Evolutionary conservation across 2,888 invertebrate genomes (phyloP), one percentile per base, ranked within the genome.

Genomic region (Thysanoteuthis rhombus): DNA sequence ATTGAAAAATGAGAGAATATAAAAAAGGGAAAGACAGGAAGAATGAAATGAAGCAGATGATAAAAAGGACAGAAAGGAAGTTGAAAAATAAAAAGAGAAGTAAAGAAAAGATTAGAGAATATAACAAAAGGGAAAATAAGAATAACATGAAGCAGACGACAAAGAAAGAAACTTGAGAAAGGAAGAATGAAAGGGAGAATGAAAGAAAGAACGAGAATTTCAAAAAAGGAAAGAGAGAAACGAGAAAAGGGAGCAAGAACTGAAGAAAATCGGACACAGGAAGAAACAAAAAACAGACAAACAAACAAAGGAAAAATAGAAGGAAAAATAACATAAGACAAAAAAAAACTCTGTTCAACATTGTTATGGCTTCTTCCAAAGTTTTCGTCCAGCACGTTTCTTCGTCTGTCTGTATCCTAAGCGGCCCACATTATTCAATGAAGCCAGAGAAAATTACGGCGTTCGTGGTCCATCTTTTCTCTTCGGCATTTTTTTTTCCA

Each of bases 311-410:
- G 0, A 75, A 75, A 1, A 10, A 36, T 16, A n/a, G 3, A 16
- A 12, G 12, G 4, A 12, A 36, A n/a, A n/a, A 12, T 8, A 36
- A 75, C n/a, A n/a, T 1, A 1, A 36, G n/a, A 12, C n/a, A 75
- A 75, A 75, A 2, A 75, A 75, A 12, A 75, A 16, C n/a, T 36
- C n/a, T 12, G n/a, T 1, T 0, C n/a, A 75, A 75, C 75, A 75
- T n/a, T 75, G n/a, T 75, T 75, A 75, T n/a, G 75, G 75, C 19
- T 75, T 75, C 75, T 75, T 75, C n/a, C 75, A 19, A 75, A 75
- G n/a, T 75, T 75, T 75, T 75, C n/a, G n/a, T n/a, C 75, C 75
- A 75, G n/a, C 75, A 75, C 75, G 75, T 75, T n/a, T n/a, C 75
- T 75, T 75, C 75, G n/a, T 36, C 36, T 75, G 75, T 36, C 75